phyloP scores from a whole-genome alignment of 1,140 invertebrate genomes.

The Lordiphosa clarofinis region DNA sequence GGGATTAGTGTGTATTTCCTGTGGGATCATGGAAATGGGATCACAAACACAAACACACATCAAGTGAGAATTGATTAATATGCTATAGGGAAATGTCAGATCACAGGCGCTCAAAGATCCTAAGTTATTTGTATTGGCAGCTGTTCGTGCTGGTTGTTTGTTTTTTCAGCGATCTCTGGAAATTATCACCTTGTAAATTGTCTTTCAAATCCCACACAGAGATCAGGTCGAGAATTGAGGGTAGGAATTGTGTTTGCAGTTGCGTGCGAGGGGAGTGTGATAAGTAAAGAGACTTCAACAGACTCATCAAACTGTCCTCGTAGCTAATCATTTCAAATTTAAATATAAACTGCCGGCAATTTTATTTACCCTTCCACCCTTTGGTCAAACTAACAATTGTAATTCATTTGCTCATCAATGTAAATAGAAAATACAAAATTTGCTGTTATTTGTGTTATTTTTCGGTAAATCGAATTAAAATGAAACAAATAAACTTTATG shows the following conservation, averaged over 20 bases:
- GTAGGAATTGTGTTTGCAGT: constrained; percentile 28
- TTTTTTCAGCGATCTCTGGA: constrained; percentile 55
- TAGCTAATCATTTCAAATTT: constrained; percentile 60
- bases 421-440: constrained; percentile 53
- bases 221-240: not conserved
- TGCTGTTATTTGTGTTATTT: constrained; percentile 34
- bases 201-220: constrained; percentile 46
- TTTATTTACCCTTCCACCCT: constrained; percentile 1
- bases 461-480: constrained; percentile 49
- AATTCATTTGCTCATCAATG: constrained; percentile 53
- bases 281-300: constrained; percentile 16
- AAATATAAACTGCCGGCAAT: constrained; percentile 43
- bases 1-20: constrained; percentile 43
- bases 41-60: constrained; percentile 49
- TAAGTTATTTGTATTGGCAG: constrained; percentile 61
- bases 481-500: constrained; percentile 38
- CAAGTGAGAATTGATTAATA: constrained; percentile 70
- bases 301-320: constrained; percentile 7
- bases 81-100: constrained; percentile 62
- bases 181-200: constrained; percentile 51
- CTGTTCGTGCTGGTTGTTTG: constrained; percentile 38
- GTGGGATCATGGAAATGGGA: constrained; percentile 51
- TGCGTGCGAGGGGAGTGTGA: constrained; percentile 61
- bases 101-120: constrained; percentile 15
- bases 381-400: constrained; percentile 49